Evolutionary conservation across 2,888 invertebrate genomes (phyloP).

Genomic region (Sussaba pulchella): DNA sequence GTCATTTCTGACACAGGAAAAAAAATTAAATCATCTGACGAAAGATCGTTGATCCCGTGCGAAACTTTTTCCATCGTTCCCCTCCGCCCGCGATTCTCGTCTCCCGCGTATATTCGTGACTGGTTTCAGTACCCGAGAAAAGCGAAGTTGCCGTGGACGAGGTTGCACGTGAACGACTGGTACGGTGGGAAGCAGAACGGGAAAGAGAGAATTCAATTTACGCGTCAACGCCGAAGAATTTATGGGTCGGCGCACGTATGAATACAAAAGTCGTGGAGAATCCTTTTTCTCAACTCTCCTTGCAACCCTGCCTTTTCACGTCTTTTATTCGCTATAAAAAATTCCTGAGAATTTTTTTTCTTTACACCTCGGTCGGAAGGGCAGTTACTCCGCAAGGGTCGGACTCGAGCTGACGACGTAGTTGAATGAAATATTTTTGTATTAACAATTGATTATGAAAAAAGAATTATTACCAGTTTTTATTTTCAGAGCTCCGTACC

Average conservation of each 20-base stretch:
- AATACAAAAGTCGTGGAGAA: slow-evolving; percentile 73
- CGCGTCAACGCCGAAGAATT: slow-evolving; percentile 80
- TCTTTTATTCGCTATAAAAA: slow-evolving; percentile 33
- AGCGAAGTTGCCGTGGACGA: slow-evolving; percentile 9
- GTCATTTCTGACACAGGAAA: not conserved
- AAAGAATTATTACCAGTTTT: no score
- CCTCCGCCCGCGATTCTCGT: slow-evolving; percentile 4
- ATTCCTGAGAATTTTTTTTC: slow-evolving; percentile 19
- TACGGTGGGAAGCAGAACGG: slow-evolving; percentile 2
- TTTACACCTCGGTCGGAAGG: not conserved
- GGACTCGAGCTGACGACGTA: no score
- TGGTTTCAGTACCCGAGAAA: slow-evolving; percentile 28
- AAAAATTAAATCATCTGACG: slow-evolving; percentile 25
- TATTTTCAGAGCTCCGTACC: no score
- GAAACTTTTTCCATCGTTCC: slow-evolving; percentile 27
- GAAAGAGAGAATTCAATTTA: slow-evolving; percentile 79
- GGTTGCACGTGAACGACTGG: not conserved
- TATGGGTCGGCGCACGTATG: slow-evolving; percentile 75
- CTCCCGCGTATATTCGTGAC: slow-evolving; percentile 8
- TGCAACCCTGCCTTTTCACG: slow-evolving; percentile 11
- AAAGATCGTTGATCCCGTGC: slow-evolving; percentile 22
- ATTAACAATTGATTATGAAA: no score
- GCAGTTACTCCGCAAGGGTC: no score
- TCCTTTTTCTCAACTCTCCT: slow-evolving; percentile 54
- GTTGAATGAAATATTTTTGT: no score